These are phyloP conservation scores for Mercenaria mercenaria DNA, from an alignment of 1,140 invertebrate genomes.

Conservation along the genomic window DNA sequence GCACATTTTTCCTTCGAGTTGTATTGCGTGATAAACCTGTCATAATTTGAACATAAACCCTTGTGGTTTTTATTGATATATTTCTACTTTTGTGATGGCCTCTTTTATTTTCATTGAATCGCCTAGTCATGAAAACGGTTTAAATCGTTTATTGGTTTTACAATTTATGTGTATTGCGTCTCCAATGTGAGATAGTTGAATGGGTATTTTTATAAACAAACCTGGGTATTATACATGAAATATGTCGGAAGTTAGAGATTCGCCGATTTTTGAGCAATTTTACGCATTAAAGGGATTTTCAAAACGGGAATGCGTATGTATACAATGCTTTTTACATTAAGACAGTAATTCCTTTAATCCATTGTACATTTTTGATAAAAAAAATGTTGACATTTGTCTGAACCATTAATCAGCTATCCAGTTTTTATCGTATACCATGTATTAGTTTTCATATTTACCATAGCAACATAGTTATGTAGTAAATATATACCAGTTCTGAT, in stretches of 20 bases:
- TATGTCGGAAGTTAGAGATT: background rate
- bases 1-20: too few species aligned
- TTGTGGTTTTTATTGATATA: background rate
- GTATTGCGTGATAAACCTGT: background rate
- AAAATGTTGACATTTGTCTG: too few species aligned
- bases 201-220: background rate
- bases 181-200: conserved; percentile 16
- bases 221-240: background rate
- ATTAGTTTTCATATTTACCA: too few species aligned
- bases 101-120: conserved; percentile 25
- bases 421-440: too few species aligned
- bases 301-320: conserved; percentile 38
- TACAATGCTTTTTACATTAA: background rate
- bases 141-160: conserved; percentile 4
- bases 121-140: background rate
- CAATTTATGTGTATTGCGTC: background rate
- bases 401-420: too few species aligned
- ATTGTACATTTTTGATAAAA: too few species aligned
- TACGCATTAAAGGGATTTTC: conserved; percentile 38
- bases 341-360: too few species aligned
- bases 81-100: conserved; percentile 4
- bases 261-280: conserved; percentile 37
- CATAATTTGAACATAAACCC: background rate
- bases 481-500: too few species aligned
- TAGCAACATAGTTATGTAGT: too few species aligned